Evolutionary conservation across 2,888 invertebrate genomes (phyloP).

Genomic region (Conops quadrifasciatus): DNA sequence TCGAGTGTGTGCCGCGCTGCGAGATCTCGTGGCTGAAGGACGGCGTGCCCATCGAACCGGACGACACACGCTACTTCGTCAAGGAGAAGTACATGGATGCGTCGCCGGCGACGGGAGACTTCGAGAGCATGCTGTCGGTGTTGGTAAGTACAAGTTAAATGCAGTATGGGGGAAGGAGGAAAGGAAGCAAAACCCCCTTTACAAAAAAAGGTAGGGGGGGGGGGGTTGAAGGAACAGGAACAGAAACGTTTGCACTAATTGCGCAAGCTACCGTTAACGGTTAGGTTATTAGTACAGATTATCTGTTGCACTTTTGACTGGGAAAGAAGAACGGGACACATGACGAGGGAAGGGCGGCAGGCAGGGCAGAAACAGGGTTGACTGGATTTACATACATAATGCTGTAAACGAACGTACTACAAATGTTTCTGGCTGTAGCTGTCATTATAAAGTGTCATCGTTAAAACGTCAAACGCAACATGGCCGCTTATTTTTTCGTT

Average conservation of each 20-base stretch:
- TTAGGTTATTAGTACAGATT: no score
- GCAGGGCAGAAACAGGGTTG: no score
- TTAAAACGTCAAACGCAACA: slow-evolving; percentile 36
- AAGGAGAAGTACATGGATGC: slow-evolving; percentile 74
- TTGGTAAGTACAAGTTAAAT: slow-evolving; percentile 72
- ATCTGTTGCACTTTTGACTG: no score
- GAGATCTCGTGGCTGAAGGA: slow-evolving; percentile 86
- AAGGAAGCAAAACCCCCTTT: no score
- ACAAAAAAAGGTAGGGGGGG: no score
- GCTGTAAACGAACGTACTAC: slow-evolving; percentile 10
- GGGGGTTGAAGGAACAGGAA: no score
- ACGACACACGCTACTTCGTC: slow-evolving; percentile 72
- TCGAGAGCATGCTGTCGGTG: slow-evolving; percentile 88
- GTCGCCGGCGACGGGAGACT: slow-evolving; percentile 83
- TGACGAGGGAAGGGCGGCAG: no score
- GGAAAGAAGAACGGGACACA: no score
- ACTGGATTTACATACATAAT: no score
- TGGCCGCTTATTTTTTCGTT: slow-evolving; percentile 5
- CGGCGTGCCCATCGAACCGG: slow-evolving; percentile 72
- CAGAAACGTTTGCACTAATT: no score
- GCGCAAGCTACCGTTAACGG: no score
- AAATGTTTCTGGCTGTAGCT: slow-evolving; percentile 30
- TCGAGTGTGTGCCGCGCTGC: slow-evolving; percentile 89
- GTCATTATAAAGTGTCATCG: slow-evolving; percentile 31
- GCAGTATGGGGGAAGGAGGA: background rate